Base-by-base conservation (phyloP, 2,113 vertebrate species). In the Myanophis thanlyinensis region DNA sequence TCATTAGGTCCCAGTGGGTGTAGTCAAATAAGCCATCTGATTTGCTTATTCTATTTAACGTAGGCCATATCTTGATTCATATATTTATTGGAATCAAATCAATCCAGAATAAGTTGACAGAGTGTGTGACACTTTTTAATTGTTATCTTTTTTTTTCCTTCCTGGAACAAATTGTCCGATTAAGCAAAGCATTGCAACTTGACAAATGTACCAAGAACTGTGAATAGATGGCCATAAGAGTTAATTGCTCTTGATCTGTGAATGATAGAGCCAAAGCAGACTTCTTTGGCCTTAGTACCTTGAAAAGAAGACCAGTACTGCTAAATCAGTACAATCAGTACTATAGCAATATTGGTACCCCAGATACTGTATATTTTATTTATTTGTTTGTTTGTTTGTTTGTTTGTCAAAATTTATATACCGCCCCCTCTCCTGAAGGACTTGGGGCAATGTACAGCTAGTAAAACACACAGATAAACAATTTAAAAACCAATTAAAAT, bases 301-400 rank as follows among this genome's bases (percentile, higher is more conserved):
- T 44, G 87, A 53, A 80, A 93, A n/a, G 27, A 73, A 80, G 91
- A 44, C n/a, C 47, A 52, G 56, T 44, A 27, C 54, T 62, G 54
- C 47, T 49, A 35, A 35, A 47, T 12, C 9, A n/a, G n/a, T 44
- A 23, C 15, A 10, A 27, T 80, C 13, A n/a, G n/a, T n/a, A 89
- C 86, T 88, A 4, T 54, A 92, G 5, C 22, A 94, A 89, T 89
- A 93, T 91, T 27, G 67, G 47, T 90, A 11, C 46, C 88, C 87
- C 85, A 67, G 86, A 25, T 80, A 73, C 11, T 44, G 35, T 22
- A 25, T 54, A 49, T n/a, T n/a, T n/a, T n/a, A n/a, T n/a, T n/a
- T n/a, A n/a, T n/a, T n/a, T n/a, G n/a, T n/a, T n/a, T n/a, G n/a
- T n/a, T n/a, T n/a, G n/a, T n/a, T n/a, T n/a, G n/a, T n/a, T n/a